Evolutionary conservation across 2,888 invertebrate species (phyloP).

Genomic region (Blera fallax): DNA sequence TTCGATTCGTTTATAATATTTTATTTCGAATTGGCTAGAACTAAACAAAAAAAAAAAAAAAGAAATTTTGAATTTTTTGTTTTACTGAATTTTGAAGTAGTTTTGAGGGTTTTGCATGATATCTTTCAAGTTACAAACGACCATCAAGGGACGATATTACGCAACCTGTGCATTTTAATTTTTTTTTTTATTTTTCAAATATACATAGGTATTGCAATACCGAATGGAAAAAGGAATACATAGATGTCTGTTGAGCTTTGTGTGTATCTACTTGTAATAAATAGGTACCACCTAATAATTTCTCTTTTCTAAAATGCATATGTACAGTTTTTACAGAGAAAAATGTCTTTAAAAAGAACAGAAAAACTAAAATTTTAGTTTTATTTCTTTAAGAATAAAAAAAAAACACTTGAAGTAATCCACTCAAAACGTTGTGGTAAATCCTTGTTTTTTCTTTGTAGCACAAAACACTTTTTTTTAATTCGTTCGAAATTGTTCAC

Average conservation of each 20-base stretch:
- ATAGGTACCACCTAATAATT: constrained; percentile 60
- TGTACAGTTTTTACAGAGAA: constrained; percentile 26
- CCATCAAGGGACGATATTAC: constrained; percentile 60
- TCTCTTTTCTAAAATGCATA: constrained; percentile 23
- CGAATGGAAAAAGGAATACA: constrained; percentile 60
- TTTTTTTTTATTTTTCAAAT: not conserved
- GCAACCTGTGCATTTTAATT: constrained; percentile 65
- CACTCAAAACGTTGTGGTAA: constrained; percentile 40
- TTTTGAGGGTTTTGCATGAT: constrained; percentile 5
- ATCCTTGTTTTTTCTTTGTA: constrained; percentile 50
- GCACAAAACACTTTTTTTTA: constrained; percentile 42
- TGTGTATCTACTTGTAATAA: constrained; percentile 70
- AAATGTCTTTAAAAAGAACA: too few relatives aligned
- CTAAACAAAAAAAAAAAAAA: constrained; percentile 28
- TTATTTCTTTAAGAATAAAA: too few relatives aligned
- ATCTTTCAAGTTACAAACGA: constrained; percentile 13
- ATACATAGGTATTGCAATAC: constrained; percentile 50
- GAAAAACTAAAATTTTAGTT: too few relatives aligned
- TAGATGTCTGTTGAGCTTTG: constrained; percentile 66
- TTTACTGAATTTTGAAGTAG: constrained; percentile 13
- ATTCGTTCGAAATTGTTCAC: constrained; percentile 56
- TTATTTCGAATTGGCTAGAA: not conserved
- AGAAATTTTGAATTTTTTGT: not conserved
- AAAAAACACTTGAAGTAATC: constrained; percentile 33
- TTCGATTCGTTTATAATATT: not conserved